Evolutionary conservation across 2,113 vertebrate species (phyloP).

Genomic region (Asarcornis scutulata): DNA sequence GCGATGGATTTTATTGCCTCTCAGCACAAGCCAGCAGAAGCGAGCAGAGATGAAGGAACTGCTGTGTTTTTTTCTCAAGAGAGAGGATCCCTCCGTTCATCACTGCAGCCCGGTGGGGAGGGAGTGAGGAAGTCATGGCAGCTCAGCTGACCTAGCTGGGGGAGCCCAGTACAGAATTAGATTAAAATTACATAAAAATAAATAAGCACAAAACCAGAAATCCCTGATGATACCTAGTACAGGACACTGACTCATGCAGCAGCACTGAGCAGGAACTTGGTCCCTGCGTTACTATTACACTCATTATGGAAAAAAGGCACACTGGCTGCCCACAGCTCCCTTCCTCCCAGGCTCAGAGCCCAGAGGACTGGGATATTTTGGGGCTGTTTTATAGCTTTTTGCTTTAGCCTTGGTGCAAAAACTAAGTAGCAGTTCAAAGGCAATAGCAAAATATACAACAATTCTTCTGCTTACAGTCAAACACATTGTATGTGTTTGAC

Average conservation of each 20-base stretch:
- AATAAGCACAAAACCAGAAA: neutral
- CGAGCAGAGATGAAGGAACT: accelerated
- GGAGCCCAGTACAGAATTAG: neutral
- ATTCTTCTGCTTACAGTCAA: neutral
- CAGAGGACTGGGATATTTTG: neutral
- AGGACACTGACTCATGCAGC: neutral
- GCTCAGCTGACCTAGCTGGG: neutral
- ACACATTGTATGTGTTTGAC: neutral
- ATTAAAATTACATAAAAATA: neutral
- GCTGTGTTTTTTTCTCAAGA: neutral
- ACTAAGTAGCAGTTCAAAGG: neutral
- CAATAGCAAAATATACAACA: neutral
- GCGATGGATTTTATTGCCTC: neutral
- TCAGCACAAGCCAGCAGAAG: neutral
- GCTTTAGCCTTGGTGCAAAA: neutral
- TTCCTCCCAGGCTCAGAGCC: neutral
- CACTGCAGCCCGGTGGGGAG: accelerated
- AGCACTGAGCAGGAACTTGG: neutral
- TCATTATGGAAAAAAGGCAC: accelerated
- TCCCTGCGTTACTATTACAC: neutral
- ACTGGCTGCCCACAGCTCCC: no score
- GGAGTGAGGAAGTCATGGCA: neutral
- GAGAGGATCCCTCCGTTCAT: neutral
- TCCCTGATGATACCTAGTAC: accelerated
- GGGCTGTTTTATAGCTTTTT: neutral